Percentiles rank a stretch among this genome's conserved stretches.
phyloP scores from a whole-genome alignment of 1,140 invertebrate species.

The Polyergus mexicanus region DNA sequence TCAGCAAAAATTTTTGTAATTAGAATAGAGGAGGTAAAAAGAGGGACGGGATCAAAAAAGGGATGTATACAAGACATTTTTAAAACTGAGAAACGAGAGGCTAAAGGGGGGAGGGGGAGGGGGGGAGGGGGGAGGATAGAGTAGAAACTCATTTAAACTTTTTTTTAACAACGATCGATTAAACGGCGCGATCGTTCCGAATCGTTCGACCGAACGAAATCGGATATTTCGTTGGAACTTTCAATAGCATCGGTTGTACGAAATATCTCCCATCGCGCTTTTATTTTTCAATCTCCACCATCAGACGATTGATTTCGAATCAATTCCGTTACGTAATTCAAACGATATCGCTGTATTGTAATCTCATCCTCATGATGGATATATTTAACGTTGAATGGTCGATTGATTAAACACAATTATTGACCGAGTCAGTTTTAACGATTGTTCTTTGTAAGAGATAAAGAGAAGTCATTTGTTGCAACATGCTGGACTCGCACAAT shows the following conservation, averaged over 20 bases:
- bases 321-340: constrained; percentile 38
- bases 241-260: constrained; percentile 1
- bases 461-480: background rate
- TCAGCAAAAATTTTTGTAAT: constrained; percentile 36
- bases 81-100: background rate
- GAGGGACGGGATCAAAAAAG: background rate
- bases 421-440: background rate
- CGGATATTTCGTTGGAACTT: constrained; percentile 63
- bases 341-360: constrained; percentile 21
- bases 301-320: constrained; percentile 59
- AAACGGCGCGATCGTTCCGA: constrained; percentile 62
- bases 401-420: constrained; percentile 40
- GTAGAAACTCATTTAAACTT: constrained; percentile 66
- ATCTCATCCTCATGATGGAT: constrained; percentile 47
- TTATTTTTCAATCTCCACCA: constrained; percentile 22
- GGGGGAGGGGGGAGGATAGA: no score
- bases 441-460: background rate
- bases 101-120: background rate
- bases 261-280: constrained; percentile 49
- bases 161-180: constrained; percentile 55
- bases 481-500: background rate
- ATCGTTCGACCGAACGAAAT: constrained; percentile 64
- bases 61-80: constrained; percentile 1
- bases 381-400: constrained; percentile 17
- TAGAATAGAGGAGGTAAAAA: background rate